Base-by-base conservation (phyloP, 2,888 invertebrate genomes). In the Euclidia mi region DNA sequence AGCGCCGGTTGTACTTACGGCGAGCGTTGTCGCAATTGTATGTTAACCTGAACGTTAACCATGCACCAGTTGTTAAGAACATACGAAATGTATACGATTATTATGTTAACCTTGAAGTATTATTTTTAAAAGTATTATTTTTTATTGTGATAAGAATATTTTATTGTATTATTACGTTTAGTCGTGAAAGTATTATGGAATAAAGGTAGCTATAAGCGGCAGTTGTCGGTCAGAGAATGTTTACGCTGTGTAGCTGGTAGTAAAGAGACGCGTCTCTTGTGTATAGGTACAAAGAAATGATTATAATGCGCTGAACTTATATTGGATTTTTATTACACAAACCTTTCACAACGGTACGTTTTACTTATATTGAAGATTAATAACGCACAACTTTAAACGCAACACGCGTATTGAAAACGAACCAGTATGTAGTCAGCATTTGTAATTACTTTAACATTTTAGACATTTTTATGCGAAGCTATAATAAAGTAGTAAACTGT, bases 281-380 rank as follows among this genome's bases (percentile, higher is more conserved):
- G 91, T 90, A 85, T 91, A 91, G 88, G 92, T 92, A 94, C 93
- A 93, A 93, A 94, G 91, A 91, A 91, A 91, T 75, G 90, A 93
- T 90, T 93, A 93, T 91, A 93, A 88, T 91, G 90, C 86, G 91
- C 91, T 92, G 89, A 91, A 87, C 75, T 84, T 82, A 81, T 48
- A 66, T 42, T 49, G 15, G 47, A 64, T 74, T 74, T 78, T 88
- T 79, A 65, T 74, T 73, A 57, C 17, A 4, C 38, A n/a, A n/a
- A 35, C 57, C 60, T 47, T 1, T n/a, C 15, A 41, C 7, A n/a
- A 29, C 3, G 9, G 11, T 20, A 31, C 20, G 3, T 44, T 9
- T 32, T 28, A 3, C 6, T 3, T 25, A 25, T 7, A 3, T 25
- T 25, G 0, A 3, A 25, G 7, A 25, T 25, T 25, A 25, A 25